phyloP scores from a whole-genome alignment of 1,140 invertebrate genomes.

The Drosophila setifemur region DNA sequence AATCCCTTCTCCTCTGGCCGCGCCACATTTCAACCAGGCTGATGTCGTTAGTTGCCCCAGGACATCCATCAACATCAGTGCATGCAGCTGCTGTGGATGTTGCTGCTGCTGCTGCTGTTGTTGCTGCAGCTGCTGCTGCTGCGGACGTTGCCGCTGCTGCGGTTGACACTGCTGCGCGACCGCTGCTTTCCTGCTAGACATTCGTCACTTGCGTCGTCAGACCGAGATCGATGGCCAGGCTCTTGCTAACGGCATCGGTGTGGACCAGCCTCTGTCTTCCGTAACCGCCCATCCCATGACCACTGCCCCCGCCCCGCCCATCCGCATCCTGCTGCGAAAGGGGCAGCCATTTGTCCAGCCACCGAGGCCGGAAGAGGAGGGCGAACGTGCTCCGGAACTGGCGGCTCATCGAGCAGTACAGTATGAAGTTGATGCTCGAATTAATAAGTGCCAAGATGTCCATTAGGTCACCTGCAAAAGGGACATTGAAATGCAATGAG shows the following conservation, averaged over 20 bases:
- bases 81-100: constrained; percentile 7
- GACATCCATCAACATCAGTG: constrained; percentile 66
- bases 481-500: constrained; percentile 30
- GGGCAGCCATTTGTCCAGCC: constrained; percentile 84
- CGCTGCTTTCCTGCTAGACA: constrained; percentile 78
- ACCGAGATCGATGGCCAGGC: constrained; percentile 73
- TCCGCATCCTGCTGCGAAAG: constrained; percentile 83
- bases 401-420: constrained; percentile 98
- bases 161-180: constrained; percentile 20
- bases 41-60: constrained; percentile 58
- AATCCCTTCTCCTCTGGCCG: background rate
- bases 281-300: constrained; percentile 35
- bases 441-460: constrained; percentile 97
- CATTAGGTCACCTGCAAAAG: constrained; percentile 90
- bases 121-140: constrained; percentile 14
- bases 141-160: constrained; percentile 44
- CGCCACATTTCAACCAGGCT: constrained; percentile 62
- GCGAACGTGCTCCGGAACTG: constrained; percentile 96
- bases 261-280: constrained; percentile 61
- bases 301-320: constrained; percentile 19
- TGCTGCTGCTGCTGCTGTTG: constrained; percentile 15
- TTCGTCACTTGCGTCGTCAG: constrained; percentile 81
- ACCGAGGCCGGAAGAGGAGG: constrained; percentile 86
- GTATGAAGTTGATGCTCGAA: constrained; percentile 98
- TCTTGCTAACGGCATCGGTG: constrained; percentile 75